Evolutionary conservation across 1,140 invertebrate species (phyloP).

Genomic region (Brachionus rotundiformis): DNA sequence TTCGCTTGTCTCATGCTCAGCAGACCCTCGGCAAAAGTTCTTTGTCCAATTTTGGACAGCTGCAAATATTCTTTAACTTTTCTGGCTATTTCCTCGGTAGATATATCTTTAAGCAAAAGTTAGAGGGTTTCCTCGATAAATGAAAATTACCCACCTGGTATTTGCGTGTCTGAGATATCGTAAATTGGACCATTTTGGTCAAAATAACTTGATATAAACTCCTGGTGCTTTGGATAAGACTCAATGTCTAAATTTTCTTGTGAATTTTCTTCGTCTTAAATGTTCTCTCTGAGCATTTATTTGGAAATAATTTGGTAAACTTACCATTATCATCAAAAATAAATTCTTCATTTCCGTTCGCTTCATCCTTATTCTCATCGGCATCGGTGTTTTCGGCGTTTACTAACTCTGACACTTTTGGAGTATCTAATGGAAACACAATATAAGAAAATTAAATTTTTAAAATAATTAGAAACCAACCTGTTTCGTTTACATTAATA

Average conservation of each 20-base stretch:
- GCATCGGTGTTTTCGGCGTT: no score
- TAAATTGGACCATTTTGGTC: conserved; percentile 6
- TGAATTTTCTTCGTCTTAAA: not conserved
- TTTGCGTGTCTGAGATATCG: not conserved
- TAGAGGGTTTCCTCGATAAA: not conserved
- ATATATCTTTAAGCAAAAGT: not conserved
- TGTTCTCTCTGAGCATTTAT: not conserved
- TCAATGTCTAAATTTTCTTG: conserved; percentile 11
- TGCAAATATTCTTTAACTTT: conserved; percentile 46
- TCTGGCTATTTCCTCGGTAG: conserved; percentile 35
- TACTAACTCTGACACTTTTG: not conserved
- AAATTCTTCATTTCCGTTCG: not conserved
- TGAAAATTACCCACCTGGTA: not conserved
- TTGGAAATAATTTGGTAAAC: no score
- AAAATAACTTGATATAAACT: not conserved
- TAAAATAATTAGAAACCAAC: not conserved
- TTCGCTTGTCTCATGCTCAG: conserved; percentile 49
- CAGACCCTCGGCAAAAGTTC: conserved; percentile 24
- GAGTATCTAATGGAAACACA: not conserved
- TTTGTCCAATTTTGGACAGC: conserved; percentile 9
- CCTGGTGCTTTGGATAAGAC: not conserved
- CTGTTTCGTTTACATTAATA: not conserved
- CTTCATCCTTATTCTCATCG: not conserved
- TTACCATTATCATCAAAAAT: conserved; percentile 12
- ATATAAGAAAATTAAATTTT: not conserved